Conservation (phyloP, 1,140 invertebrate genomes). For the Micrasema longulum region DNA sequence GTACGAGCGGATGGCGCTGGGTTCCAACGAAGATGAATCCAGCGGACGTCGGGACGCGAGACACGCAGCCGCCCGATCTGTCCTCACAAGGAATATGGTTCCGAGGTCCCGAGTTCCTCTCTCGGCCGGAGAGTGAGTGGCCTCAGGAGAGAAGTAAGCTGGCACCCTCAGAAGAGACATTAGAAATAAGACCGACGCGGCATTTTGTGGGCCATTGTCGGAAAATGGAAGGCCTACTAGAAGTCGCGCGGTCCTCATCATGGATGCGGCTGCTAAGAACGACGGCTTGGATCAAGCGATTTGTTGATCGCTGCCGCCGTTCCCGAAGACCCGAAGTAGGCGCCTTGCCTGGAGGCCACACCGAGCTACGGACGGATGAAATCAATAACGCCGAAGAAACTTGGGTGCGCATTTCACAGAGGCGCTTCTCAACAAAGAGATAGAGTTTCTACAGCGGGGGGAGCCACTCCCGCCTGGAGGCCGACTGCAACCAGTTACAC, state of each 20-base stretch:
- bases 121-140: background rate
- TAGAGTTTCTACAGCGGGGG: background rate
- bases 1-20: constrained; percentile 55
- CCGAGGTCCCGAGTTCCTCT: constrained; percentile 26
- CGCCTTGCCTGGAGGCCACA: background rate
- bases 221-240: constrained; percentile 40
- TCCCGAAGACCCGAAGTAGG: too few species aligned
- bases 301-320: background rate
- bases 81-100: constrained; percentile 5
- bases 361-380: background rate
- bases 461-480: background rate
- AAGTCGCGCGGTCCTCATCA: constrained; percentile 8
- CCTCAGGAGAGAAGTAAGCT: background rate
- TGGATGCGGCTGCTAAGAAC: constrained; percentile 1
- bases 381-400: background rate
- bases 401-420: background rate
- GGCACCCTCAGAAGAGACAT: background rate
- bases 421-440: background rate
- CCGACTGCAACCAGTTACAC: too few species aligned
- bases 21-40: constrained; percentile 57
- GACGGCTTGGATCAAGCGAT: background rate
- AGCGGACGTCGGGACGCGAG: constrained; percentile 56
- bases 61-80: background rate
- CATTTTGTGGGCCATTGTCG: too few species aligned
- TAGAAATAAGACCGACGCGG: background rate